A percentile compares a stretch with the other conserved stretches of the same genome.
These are phyloP conservation scores for Tribolium freemani DNA, from an alignment of 2,888 invertebrate species.

Conservation along the genomic window DNA sequence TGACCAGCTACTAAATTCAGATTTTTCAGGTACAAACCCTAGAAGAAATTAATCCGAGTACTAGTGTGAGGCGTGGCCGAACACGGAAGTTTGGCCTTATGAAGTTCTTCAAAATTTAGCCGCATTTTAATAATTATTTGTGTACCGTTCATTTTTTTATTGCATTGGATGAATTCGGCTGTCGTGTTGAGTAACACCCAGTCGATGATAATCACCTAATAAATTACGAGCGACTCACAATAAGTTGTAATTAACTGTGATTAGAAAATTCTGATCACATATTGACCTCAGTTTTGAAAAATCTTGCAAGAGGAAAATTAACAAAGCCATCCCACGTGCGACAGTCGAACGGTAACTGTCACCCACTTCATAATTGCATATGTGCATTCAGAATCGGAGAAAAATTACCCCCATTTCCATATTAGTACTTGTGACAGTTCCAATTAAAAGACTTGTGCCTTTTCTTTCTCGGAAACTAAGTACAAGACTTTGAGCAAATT, in stretches of 20 bases:
- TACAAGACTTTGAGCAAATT: too few relatives aligned
- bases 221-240: not conserved
- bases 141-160: not conserved
- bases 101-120: not conserved
- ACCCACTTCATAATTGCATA: constrained; percentile 39
- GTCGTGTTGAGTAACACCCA: not conserved
- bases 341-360: constrained; percentile 32
- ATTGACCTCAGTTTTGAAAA: constrained; percentile 3
- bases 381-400: constrained; percentile 5
- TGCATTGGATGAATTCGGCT: not conserved
- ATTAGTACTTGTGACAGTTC: not conserved
- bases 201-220: not conserved
- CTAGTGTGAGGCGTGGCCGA: not conserved
- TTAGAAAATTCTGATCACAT: not conserved
- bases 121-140: not conserved
- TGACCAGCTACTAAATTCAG: not conserved
- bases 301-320: not conserved
- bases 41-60: not conserved
- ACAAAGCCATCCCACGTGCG: constrained; percentile 24
- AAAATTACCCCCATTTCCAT: not conserved
- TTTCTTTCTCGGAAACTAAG: too few relatives aligned
- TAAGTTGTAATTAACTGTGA: not conserved
- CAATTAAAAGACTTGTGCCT: too few relatives aligned
- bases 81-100: not conserved
- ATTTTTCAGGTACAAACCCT: not conserved